Evolutionary conservation across 2,797 vertebrate species (phyloP).

Genomic region (Coccyzus lansbergi): DNA sequence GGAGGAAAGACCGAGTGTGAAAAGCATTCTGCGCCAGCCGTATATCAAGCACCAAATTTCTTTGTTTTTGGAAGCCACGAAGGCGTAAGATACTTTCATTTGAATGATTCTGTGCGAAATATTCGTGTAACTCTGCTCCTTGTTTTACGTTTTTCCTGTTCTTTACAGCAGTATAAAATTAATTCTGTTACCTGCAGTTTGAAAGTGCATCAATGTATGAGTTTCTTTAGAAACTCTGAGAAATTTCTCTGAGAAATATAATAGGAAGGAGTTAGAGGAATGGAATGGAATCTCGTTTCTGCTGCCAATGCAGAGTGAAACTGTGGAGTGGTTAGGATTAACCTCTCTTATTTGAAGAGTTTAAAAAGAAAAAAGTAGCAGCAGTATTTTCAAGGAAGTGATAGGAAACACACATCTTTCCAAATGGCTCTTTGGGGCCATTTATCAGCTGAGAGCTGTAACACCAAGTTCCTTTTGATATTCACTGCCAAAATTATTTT

Average conservation of each 20-base stretch:
- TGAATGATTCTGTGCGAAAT: neutral
- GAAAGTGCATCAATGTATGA: fast-evolving
- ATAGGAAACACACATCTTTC: neutral
- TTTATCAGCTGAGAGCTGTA: neutral
- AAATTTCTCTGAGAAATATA: neutral
- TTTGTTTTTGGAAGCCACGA: constrained; percentile 92
- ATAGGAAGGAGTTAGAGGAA: neutral
- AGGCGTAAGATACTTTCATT: constrained; percentile 82
- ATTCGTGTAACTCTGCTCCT: neutral
- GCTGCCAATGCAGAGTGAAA: neutral
- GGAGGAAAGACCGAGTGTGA: constrained; percentile 92
- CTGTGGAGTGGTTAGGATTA: neutral
- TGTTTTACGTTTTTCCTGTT: neutral
- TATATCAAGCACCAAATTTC: constrained; percentile 94
- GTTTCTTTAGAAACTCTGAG: neutral
- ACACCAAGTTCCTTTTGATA: neutral
- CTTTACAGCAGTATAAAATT: neutral
- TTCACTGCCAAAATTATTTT: neutral
- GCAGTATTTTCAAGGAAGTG: neutral
- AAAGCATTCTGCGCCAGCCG: constrained; percentile 89
- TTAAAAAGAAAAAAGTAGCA: neutral
- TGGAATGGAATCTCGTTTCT: neutral
- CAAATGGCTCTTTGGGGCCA: neutral
- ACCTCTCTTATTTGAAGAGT: neutral
- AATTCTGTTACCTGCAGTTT: neutral